These are phyloP conservation scores for Cerastis rubricosa DNA, from an alignment of 2,888 invertebrate genomes.

Conservation along the genomic window DNA sequence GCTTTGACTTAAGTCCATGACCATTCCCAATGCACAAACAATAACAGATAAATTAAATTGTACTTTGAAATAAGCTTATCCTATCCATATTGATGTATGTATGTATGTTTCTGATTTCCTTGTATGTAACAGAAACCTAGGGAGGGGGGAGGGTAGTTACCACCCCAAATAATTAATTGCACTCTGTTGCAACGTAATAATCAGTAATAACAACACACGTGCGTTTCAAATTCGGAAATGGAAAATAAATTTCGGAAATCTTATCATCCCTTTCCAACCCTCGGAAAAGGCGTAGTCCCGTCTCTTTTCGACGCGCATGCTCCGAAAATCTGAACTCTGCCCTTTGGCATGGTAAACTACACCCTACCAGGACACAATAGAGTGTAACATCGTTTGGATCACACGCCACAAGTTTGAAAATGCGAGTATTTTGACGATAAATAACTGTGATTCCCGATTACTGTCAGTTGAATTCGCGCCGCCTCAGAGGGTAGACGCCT, in stretches of 20 bases:
- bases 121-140: neutral
- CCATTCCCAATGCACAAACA: neutral
- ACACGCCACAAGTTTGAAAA: constrained; percentile 62
- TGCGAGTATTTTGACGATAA: constrained; percentile 66
- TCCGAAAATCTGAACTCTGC: constrained; percentile 65
- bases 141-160: constrained; percentile 1
- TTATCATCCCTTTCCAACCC: constrained; percentile 69
- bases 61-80: neutral
- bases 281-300: constrained; percentile 41
- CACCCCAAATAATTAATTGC: constrained; percentile 29
- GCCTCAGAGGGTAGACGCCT: constrained; percentile 64
- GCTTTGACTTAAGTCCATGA: neutral
- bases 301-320: constrained; percentile 83
- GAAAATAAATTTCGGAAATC: constrained; percentile 66
- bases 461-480: constrained; percentile 77
- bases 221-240: constrained; percentile 69
- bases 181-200: constrained; percentile 27
- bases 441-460: constrained; percentile 71
- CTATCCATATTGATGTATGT: neutral
- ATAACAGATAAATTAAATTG: neutral
- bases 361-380: constrained; percentile 70
- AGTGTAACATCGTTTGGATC: constrained; percentile 65
- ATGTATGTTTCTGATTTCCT: neutral
- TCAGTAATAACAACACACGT: constrained; percentile 67
- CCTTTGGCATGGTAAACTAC: constrained; percentile 72